Percentiles rank a stretch among this genome's conserved stretches.
Conservation (phyloP, 2,113 vertebrate species). For the Eonycteris spelaea region DNA sequence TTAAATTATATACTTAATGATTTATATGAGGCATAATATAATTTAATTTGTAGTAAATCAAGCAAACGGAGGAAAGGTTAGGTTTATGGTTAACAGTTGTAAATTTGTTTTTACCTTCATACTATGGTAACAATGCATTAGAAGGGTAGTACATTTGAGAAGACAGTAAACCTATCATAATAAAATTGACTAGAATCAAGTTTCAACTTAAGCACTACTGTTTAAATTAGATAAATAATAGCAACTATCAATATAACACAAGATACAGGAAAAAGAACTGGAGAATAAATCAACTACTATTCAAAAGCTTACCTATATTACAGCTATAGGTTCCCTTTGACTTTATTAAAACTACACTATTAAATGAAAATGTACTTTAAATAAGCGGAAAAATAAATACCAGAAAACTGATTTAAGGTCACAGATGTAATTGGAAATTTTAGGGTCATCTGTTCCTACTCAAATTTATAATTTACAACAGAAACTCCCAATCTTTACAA, state of each 20-base stretch:
- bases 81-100: slow-evolving; percentile 64
- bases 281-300: slow-evolving; percentile 41
- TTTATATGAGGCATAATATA: slow-evolving; percentile 72
- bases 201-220: slow-evolving; percentile 39
- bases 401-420: slow-evolving; percentile 26
- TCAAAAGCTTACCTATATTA: slow-evolving; percentile 22
- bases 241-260: slow-evolving; percentile 50
- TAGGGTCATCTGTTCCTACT: background rate
- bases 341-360: slow-evolving; percentile 37
- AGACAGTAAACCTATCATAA: slow-evolving; percentile 27
- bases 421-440: slow-evolving; percentile 13
- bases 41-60: slow-evolving; percentile 78
- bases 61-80: slow-evolving; percentile 62
- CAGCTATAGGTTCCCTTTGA: background rate
- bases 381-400: background rate
- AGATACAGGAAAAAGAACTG: slow-evolving; percentile 27
- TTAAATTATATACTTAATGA: slow-evolving; percentile 75
- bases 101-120: slow-evolving; percentile 57
- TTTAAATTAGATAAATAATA: slow-evolving; percentile 51
- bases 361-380: slow-evolving; percentile 44
- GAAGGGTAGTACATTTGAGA: background rate
- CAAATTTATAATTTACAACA: slow-evolving; percentile 27
- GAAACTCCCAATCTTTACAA: background rate
- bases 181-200: slow-evolving; percentile 51
- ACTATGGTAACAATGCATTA: slow-evolving; percentile 44